Conservation (phyloP, 2,888 invertebrate species). For the Agrotis exclamationis region DNA sequence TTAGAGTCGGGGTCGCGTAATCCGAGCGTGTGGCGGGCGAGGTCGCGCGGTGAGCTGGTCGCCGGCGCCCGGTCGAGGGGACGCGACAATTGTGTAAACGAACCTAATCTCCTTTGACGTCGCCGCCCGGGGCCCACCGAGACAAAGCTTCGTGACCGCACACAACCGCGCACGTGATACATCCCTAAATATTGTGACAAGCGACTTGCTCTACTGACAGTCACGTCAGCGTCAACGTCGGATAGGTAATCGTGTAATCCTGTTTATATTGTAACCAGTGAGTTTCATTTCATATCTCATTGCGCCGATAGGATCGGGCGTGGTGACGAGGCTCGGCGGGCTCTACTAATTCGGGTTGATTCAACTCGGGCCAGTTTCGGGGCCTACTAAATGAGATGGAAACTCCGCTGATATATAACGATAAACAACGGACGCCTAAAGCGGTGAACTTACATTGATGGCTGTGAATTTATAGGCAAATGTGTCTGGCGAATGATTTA, state of each 20-base stretch:
- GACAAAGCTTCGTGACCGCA: conserved; percentile 76
- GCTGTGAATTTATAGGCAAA: conserved; percentile 49
- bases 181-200: conserved; percentile 68
- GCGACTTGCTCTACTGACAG: conserved; percentile 51
- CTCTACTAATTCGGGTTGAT: conserved; percentile 73
- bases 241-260: conserved; percentile 59
- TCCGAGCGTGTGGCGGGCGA: conserved; percentile 68
- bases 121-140: conserved; percentile 67
- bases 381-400: conserved; percentile 81
- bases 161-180: conserved; percentile 61
- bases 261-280: conserved; percentile 70
- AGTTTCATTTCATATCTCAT: conserved; percentile 82
- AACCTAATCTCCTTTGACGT: conserved; percentile 89
- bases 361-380: conserved; percentile 65
- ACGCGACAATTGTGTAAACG: conserved; percentile 81
- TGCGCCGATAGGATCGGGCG: conserved; percentile 78
- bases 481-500: conserved; percentile 53
- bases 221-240: conserved; percentile 48
- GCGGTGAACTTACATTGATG: conserved; percentile 47
- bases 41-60: conserved; percentile 56
- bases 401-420: conserved; percentile 78
- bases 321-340: conserved; percentile 70
- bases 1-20: conserved; percentile 71
- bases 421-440: conserved; percentile 70
- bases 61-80: conserved; percentile 59